Percentiles rank a stretch among this genome's conserved stretches.
phyloP scores from a whole-genome alignment of 2,888 invertebrate genomes.

The Dolomedes plantarius region DNA sequence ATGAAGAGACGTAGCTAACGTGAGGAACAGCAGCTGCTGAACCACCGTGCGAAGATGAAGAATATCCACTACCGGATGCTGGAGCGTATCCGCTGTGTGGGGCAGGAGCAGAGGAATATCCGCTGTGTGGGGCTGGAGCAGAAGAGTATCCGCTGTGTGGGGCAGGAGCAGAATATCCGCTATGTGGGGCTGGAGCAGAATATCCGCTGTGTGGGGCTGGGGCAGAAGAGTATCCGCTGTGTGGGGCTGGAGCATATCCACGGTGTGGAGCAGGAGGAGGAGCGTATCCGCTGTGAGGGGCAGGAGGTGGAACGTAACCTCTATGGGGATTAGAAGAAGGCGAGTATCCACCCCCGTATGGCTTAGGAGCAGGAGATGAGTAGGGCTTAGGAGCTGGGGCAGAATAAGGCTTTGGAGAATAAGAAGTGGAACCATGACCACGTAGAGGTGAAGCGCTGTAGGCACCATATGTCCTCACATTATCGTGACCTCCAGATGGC shows the following conservation, averaged over 20 bases:
- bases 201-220: conserved; percentile 25
- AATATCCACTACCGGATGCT: background rate
- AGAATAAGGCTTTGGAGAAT: conserved; percentile 41
- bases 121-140: conserved; percentile 22
- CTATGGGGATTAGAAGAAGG: conserved; percentile 19
- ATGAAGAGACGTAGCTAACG: background rate
- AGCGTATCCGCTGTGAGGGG: conserved; percentile 10
- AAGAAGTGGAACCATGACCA: conserved; percentile 19
- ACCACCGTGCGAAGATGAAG: conserved; percentile 21
- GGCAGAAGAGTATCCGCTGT: conserved; percentile 27
- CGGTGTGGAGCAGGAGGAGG: conserved; percentile 32
- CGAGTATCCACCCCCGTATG: conserved; percentile 43
- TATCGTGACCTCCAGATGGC: conserved; percentile 26
- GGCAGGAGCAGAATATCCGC: conserved; percentile 32
- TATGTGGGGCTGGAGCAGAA: conserved; percentile 24
- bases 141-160: conserved; percentile 25
- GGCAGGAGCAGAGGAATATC: conserved; percentile 26
- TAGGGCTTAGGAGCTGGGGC: conserved; percentile 15
- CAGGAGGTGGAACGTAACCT: conserved; percentile 31
- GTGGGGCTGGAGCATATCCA: conserved; percentile 32
- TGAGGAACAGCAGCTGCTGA: conserved; percentile 10
- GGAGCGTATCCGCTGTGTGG: conserved; percentile 35
- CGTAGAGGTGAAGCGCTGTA: conserved; percentile 31
- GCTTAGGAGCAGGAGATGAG: conserved; percentile 26
- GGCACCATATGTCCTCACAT: conserved; percentile 33